Base-by-base conservation (phyloP, 2,888 invertebrate genomes). In the Poecilus cupreus region DNA sequence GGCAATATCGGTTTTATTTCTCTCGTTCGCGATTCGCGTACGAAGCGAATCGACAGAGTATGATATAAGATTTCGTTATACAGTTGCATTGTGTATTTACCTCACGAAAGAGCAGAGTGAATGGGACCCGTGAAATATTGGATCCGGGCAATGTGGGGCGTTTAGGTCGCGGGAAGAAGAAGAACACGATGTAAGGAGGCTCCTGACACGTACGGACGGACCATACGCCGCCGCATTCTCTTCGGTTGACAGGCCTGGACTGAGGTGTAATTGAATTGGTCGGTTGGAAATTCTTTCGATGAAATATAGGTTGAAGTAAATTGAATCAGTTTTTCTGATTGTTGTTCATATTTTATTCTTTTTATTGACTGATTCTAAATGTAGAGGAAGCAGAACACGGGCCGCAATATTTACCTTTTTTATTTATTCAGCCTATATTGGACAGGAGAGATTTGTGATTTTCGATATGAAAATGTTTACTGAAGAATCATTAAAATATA, bases 21-120 rank as follows among this genome's bases (percentile, higher is more conserved):
- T 68, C 64, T 68, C 32, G 64, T 26, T 60, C 32, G 32, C 60
- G 26, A 60, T 60, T 26, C 60, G 60, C 26, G 20, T 64, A 8
- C 37, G 32, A 68, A 32, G 37, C 76, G 76, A 76, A 76, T 76
- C 57, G 76, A 76, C 76, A 76, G 54, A 32, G 74, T 75, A 75
- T 75, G 51, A 75, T 51, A 75, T 75, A 75, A 75, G 74, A 75
- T 75, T 75, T 75, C 74, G 74, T 75, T 49, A 75, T 76, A 76
- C 54, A 76, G 51, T 76, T 51, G 26, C 76, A 76, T 76, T 76
- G 76, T 76, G 57, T 76, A 76, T 51, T 51, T 51, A 51, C 54
- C 57, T 54, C 76, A 76, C 76, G 76, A 54, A 76, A 37, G 51
- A 37, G 76, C 75, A 8, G 37, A 51, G 22, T 54, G 37, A 57